Percentiles rank a stretch among this genome's conserved stretches.
phyloP scores from a whole-genome alignment of 2,797 vertebrate genomes.

The Scolopax bukidnonensis region DNA sequence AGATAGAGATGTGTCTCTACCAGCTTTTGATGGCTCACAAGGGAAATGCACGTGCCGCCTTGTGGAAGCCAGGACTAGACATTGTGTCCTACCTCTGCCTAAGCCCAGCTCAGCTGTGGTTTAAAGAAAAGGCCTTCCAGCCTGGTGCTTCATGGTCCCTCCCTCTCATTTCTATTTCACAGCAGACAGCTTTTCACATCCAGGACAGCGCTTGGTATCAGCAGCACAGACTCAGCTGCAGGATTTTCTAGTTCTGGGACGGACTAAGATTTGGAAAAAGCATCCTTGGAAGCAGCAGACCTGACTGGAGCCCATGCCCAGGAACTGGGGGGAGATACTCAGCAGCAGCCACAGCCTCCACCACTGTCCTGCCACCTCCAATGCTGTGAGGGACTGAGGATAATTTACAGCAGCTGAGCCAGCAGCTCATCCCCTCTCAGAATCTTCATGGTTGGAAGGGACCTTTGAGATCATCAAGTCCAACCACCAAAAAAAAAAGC shows the following conservation, averaged over 20 bases:
- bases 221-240: neutral
- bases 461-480: no score
- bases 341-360: neutral
- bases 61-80: constrained; percentile 10
- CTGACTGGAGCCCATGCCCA: neutral
- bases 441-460: no score
- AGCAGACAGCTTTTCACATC: constrained; percentile 6
- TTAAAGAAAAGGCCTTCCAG: constrained; percentile 27
- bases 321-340: neutral
- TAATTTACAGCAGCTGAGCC: neutral
- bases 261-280: neutral
- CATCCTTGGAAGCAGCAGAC: neutral
- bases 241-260: neutral
- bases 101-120: neutral
- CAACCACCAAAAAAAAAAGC: no score
- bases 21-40: constrained; percentile 5
- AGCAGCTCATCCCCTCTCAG: neutral
- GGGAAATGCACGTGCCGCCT: neutral
- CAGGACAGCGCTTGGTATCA: neutral
- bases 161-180: constrained; percentile 21
- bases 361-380: neutral
- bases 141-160: neutral
- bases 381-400: neutral
- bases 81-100: neutral
- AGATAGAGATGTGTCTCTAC: neutral